Base-by-base conservation (phyloP, 1,140 invertebrate genomes). In the Trichonephila clavipes region DNA sequence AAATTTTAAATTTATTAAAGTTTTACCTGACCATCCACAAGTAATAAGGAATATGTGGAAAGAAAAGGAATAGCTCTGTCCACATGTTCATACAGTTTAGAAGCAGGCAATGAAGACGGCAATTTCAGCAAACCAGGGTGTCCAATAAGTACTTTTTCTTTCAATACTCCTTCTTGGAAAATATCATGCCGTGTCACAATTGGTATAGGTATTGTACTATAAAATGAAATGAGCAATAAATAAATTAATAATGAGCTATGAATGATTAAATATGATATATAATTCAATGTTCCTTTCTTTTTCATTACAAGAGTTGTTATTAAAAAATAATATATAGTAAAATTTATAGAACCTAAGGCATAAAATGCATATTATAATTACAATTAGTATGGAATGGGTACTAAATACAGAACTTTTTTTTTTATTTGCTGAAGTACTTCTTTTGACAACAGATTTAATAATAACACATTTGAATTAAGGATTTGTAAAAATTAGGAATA, bases 71-170 rank as follows among this genome's bases (percentile, higher is more conserved):
- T 96, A 44, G 97, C 95, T 51, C 95, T 95, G 44, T 96, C 96
- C 0, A 97, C 95, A 86, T 96, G 96, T 21, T 96, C 95, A 94
- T 97, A 96, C 4, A 97, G 95, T 90, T 96, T 95, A 59, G 95
- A 95, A 85, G 97, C 96, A 64, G 96, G 95, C n/a, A 97, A 95
- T 59, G 95, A 95, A 89, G 96, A 97, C 19, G 97, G 97, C 88
- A 97, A 95, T 94, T 96, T 96, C 16, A 97, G 94, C 34, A 97
- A 94, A 91, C 96, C 95, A 1, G 97, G 97, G 95, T 97, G 96
- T 81, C 97, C 97, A 95, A 97, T 96, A 10, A 97, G 95, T 86
- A 96, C 95, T 8, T 96, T 96, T 72, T 95, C 94, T 66, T 96
- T 96, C 94, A 97, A 96, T 21, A 96, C 95, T 7, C 96, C 95